Base-by-base conservation (phyloP, 2,113 vertebrate genomes). In the Pitta sordida region DNA sequence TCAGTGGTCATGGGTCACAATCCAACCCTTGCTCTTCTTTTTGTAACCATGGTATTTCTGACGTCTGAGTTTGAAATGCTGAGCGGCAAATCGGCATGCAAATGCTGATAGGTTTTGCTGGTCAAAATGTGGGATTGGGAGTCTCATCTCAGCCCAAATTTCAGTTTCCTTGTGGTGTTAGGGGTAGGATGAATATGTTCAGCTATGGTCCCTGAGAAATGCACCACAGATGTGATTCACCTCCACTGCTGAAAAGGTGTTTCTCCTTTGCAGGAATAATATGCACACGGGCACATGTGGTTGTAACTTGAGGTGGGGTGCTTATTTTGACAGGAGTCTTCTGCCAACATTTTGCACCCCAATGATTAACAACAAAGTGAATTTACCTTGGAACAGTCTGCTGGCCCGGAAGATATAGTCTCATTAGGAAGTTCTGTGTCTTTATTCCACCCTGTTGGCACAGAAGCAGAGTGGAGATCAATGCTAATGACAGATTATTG, bases 241-340 rank as follows among this genome's bases (percentile, higher is more conserved):
- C n/a, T 53, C 10, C 12, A 8, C 7, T 43, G 2, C 52, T 69
- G 43, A 22, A 67, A 39, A 62, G 3, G 16, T 56, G 19, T 62
- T 56, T 69, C 15, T 62, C 12, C 37, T 74, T 51, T n/a, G 30
- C 36, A 36, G 36, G 26, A 82, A 7, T n/a, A 58, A 5, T 4
- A 7, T 41, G 18, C 2, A 3, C 10, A 3, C 1, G 2, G 24
- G 17, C 52, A 9, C 1, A 0, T 8, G 30, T 17, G 16, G 21
- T n/a, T 56, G 19, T 52, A 24, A 23, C 18, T 18, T 78, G 18
- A 41, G 14, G 3, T 5, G 10, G 83, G 17, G 27, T 44, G 21
- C 14, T 56, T 7, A 10, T 81, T 73, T 84, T 37, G 32, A 43
- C 29, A 44, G 46, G 48, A 60, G 29, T 11, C 19, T 80, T 64